These are phyloP conservation scores for Enteromius fasciolatus DNA, from an alignment of 2,797 vertebrate genomes.

Conservation along the genomic window DNA sequence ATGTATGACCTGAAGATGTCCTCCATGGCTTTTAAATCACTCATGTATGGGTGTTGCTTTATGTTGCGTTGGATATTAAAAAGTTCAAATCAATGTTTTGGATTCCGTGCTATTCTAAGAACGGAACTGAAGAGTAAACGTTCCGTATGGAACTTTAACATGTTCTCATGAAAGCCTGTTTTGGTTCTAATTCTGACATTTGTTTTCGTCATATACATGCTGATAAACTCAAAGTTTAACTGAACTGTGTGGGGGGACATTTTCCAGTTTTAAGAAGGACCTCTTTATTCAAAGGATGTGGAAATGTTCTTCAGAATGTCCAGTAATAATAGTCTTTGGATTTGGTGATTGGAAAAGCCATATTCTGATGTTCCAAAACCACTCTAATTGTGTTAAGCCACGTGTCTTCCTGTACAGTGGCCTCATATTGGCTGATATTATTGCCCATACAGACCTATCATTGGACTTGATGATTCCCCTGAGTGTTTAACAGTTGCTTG, in stretches of 20 bases:
- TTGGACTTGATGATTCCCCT: background rate
- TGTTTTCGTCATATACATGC: background rate
- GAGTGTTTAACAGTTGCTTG: background rate
- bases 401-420: background rate
- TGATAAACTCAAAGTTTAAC: background rate
- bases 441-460: background rate
- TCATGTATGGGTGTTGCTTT: background rate
- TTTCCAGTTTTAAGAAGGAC: background rate
- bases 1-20: background rate
- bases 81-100: background rate
- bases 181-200: background rate
- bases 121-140: background rate
- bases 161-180: background rate
- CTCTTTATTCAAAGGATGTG: background rate
- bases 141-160: background rate
- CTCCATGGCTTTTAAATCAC: background rate
- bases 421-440: slow-evolving; percentile 4
- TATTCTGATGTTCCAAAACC: background rate
- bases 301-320: background rate
- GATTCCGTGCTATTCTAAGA: background rate
- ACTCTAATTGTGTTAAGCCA: background rate
- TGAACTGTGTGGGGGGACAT: background rate
- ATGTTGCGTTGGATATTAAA: background rate
- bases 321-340: background rate
- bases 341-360: background rate